Conservation (phyloP, 2,113 vertebrate genomes). For the Pangasianodon hypophthalmus region DNA sequence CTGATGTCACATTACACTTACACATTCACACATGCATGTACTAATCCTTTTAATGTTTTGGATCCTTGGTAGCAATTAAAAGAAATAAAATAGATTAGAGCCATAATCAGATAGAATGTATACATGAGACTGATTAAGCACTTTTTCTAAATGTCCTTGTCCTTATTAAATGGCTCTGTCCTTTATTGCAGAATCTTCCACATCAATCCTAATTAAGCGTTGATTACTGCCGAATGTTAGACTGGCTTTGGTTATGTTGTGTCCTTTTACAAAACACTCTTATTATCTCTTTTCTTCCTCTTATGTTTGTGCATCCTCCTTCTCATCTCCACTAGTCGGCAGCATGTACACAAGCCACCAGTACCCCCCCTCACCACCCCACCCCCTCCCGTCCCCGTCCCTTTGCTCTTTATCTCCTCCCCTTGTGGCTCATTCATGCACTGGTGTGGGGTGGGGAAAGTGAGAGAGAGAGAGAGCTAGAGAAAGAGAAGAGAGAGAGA, state of each 20-base stretch:
- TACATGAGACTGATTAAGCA: neutral
- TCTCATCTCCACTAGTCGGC: conserved; percentile 63
- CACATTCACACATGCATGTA: neutral
- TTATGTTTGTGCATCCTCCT: conserved; percentile 48
- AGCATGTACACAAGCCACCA: conserved; percentile 54
- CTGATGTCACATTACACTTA: conserved; percentile 2
- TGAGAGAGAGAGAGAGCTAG: conserved; percentile 56
- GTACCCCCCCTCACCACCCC: conserved; percentile 65
- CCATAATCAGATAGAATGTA: neutral
- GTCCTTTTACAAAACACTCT: neutral
- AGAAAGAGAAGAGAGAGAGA: conserved; percentile 45
- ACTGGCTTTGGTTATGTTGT: neutral
- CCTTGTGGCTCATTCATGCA: conserved; percentile 77
- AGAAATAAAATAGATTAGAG: neutral
- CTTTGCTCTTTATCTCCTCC: conserved; percentile 35
- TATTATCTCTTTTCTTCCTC: conserved; percentile 47
- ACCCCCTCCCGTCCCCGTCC: conserved; percentile 68
- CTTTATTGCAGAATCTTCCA: neutral
- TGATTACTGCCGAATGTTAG: neutral
- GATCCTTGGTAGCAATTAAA: neutral
- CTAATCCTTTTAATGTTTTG: neutral
- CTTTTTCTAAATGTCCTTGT: neutral
- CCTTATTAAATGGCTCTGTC: neutral
- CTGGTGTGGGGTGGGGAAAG: conserved; percentile 65
- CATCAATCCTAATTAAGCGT: neutral